These are phyloP conservation scores for Semotilus atromaculatus DNA, from an alignment of 2,797 vertebrate species.

Conservation along the genomic window DNA sequence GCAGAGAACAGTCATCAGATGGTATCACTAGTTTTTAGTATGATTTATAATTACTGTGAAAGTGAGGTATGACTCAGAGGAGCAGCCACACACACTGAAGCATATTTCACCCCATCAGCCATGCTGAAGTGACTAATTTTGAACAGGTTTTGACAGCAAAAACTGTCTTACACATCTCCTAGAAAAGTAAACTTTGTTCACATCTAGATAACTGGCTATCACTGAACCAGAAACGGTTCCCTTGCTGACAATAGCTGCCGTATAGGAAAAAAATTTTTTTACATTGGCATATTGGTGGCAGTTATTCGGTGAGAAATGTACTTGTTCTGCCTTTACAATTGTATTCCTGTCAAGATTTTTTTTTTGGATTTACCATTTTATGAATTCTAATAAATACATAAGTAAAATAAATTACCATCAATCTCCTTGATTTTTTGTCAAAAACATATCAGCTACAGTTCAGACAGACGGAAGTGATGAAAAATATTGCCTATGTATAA, in stretches of 20 bases:
- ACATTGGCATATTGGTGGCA: neutral
- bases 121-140: constrained; percentile 50
- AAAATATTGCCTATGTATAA: too few relatives aligned
- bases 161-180: constrained; percentile 27
- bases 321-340: neutral
- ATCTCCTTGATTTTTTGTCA: neutral
- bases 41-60: constrained; percentile 51
- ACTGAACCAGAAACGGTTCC: constrained; percentile 62
- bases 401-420: neutral
- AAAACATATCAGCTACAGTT: neutral
- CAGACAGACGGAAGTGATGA: too few relatives aligned
- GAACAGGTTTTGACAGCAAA: constrained; percentile 57
- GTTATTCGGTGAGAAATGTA: constrained; percentile 1
- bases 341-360: neutral
- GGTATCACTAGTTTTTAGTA: constrained; percentile 54
- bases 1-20: constrained; percentile 48
- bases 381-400: neutral
- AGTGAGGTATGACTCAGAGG: constrained; percentile 38
- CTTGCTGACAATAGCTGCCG: constrained; percentile 24
- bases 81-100: constrained; percentile 19
- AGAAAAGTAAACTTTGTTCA: constrained; percentile 53
- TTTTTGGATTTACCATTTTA: neutral
- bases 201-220: constrained; percentile 53
- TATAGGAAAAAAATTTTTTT: neutral
- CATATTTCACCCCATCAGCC: constrained; percentile 45